Percentiles rank a stretch among this genome's conserved stretches.
These are phyloP conservation scores for Drosophila borealis DNA, from an alignment of 2,888 invertebrate genomes.

Conservation along the genomic window DNA sequence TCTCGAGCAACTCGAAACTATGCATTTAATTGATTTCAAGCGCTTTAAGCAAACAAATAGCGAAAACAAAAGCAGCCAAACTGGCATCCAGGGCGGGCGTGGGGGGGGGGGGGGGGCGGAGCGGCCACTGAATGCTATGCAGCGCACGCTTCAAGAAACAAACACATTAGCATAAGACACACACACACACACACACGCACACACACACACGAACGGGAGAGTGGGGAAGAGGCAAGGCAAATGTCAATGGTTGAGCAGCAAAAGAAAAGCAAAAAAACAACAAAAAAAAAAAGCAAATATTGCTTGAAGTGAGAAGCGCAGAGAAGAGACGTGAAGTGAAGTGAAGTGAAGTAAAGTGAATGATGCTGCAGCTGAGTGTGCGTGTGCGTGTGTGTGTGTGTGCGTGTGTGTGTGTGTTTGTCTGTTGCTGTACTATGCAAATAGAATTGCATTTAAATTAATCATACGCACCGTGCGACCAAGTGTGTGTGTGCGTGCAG, in stretches of 20 bases:
- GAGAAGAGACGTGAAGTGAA: not conserved
- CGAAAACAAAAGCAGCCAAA: constrained; percentile 22
- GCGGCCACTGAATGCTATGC: constrained; percentile 24
- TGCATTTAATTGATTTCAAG: constrained; percentile 79
- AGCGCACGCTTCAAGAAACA: constrained; percentile 59
- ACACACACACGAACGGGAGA: not conserved
- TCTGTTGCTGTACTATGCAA: constrained; percentile 54
- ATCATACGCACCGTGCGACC: constrained; percentile 72
- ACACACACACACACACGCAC: constrained; percentile 20
- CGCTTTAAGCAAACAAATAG: constrained; percentile 59
- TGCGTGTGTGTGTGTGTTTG: constrained; percentile 1
- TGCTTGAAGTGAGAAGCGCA: constrained; percentile 7
- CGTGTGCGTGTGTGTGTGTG: not conserved
- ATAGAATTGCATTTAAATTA: constrained; percentile 79
- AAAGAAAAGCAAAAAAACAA: constrained; percentile 19
- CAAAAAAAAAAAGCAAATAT: not conserved
- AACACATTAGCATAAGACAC: constrained; percentile 63
- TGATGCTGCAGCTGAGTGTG: not conserved
- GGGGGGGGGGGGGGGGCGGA: not conserved
- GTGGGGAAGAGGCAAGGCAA: constrained; percentile 7
- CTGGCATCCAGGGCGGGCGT: not conserved
- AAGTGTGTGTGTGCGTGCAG: constrained; percentile 5
- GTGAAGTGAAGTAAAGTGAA: not conserved
- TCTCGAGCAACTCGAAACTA: constrained; percentile 72
- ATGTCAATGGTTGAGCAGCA: constrained; percentile 36